phyloP scores from a whole-genome alignment of 2,797 vertebrate genomes.

The Pangasius sanitwongsei region DNA sequence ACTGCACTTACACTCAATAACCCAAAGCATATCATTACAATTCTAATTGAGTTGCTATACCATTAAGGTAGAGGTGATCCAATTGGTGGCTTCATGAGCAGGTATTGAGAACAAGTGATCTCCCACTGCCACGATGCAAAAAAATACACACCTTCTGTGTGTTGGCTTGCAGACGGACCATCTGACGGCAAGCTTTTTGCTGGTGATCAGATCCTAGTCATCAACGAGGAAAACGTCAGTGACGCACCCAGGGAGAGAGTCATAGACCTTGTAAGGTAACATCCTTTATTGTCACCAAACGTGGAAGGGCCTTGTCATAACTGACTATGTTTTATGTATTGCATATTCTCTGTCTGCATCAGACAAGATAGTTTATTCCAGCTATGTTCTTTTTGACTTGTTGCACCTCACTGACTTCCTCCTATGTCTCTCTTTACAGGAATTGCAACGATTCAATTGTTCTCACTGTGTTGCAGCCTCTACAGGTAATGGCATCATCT shows the following conservation, averaged over 20 bases:
- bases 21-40: slow-evolving; percentile 24
- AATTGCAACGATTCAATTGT: slow-evolving; percentile 90
- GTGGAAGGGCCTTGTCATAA: slow-evolving; percentile 60
- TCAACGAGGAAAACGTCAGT: slow-evolving; percentile 94
- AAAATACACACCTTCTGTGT: slow-evolving; percentile 32
- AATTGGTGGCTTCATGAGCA: slow-evolving; percentile 23
- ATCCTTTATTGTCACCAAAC: slow-evolving; percentile 84
- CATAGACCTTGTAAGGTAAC: slow-evolving; percentile 98
- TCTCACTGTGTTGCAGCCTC: slow-evolving; percentile 93
- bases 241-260: slow-evolving; percentile 94
- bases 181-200: slow-evolving; percentile 95
- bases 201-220: slow-evolving; percentile 96
- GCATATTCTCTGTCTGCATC: slow-evolving; percentile 33
- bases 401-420: slow-evolving; percentile 57
- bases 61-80: slow-evolving; percentile 16
- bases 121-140: neutral
- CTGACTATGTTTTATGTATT: slow-evolving; percentile 45
- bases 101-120: slow-evolving; percentile 11
- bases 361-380: slow-evolving; percentile 48
- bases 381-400: slow-evolving; percentile 67
- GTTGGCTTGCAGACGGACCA: slow-evolving; percentile 83
- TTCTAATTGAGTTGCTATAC: slow-evolving; percentile 12
- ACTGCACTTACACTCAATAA: slow-evolving; percentile 18
- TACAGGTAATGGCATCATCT: slow-evolving; percentile 84
- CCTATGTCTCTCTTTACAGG: slow-evolving; percentile 75